Evolutionary conservation across 1,140 invertebrate genomes (phyloP), one percentile per base, ranked within the genome.

Genomic region (Antheraea mylitta): DNA sequence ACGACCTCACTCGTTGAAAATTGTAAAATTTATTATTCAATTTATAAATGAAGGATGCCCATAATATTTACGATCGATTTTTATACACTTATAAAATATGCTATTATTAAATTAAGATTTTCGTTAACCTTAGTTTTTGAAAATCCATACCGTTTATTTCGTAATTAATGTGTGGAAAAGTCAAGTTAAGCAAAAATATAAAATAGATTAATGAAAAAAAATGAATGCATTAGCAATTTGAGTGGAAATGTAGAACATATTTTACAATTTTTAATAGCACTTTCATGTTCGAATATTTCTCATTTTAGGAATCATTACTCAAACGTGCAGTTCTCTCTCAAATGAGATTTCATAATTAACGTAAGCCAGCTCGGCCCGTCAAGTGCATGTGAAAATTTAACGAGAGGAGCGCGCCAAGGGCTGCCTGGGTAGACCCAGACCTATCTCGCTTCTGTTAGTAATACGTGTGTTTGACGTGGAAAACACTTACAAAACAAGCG

Each of bases 301-400:
- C 80, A 82, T 88, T 87, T 85, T 80, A 80, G 78, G 74, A 78
- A 77, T 76, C 81, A 91, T 91, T 90, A 90, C 86, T 90, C 85
- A 89, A 87, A 89, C 85, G 83, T 83, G 82, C 79, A 86, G 83
- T 82, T 85, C 82, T 77, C 80, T 87, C 81, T 85, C 80, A 89
- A 90, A 90, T 89, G 87, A 89, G 87, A 86, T 90, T 90, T 89
- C 86, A 91, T 91, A 91, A 91, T 91, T 91, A 91, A 91, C 84
- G 88, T 85, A 86, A 89, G 85, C 81, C 85, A 83, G 82, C 85
- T 82, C 82, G 81, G 80, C 77, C 79, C 86, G 87, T 91, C 89
- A 91, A 91, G 87, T 87, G 88, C 83, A 91, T 90, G 88, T 91
- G 87, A 91, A 91, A 89, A 89, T 91, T 91, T 89, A 91, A 91